Conservation (phyloP, 2,113 vertebrate species). For the Nanger granti region DNA sequence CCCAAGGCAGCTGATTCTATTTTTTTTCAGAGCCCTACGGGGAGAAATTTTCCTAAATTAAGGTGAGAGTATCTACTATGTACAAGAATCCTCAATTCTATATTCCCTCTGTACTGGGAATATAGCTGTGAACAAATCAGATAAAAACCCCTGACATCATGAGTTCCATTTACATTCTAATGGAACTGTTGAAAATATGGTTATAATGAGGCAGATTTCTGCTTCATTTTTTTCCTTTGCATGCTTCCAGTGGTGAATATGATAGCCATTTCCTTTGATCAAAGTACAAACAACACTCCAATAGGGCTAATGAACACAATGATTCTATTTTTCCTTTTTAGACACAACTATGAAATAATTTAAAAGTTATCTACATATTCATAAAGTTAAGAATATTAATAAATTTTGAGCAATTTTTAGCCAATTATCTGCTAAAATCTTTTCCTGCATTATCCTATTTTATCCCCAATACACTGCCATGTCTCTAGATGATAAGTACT, state of each 20-base stretch:
- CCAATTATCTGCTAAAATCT: not conserved
- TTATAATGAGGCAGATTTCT: not conserved
- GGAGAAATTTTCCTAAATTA: not conserved
- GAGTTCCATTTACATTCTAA: not conserved
- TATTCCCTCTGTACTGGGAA: not conserved
- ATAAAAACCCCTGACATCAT: not conserved
- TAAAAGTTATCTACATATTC: not conserved
- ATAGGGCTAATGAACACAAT: not conserved
- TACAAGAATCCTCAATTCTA: not conserved
- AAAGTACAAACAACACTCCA: not conserved
- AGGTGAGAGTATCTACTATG: not conserved
- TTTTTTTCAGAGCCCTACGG: not conserved
- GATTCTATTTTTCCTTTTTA: not conserved
- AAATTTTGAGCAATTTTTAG: not conserved
- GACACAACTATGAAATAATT: not conserved
- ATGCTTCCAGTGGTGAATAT: not conserved
- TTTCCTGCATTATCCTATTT: not conserved
- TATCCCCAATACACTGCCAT: not conserved
- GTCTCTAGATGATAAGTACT: not conserved
- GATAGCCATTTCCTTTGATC: not conserved
- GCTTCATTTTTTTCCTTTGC: not conserved
- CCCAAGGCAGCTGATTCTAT: not conserved
- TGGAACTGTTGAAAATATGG: not conserved
- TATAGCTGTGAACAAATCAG: not conserved
- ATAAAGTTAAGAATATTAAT: not conserved